Conservation (phyloP, 1,140 invertebrate species). For the Caenorhabditis tropicalis region DNA sequence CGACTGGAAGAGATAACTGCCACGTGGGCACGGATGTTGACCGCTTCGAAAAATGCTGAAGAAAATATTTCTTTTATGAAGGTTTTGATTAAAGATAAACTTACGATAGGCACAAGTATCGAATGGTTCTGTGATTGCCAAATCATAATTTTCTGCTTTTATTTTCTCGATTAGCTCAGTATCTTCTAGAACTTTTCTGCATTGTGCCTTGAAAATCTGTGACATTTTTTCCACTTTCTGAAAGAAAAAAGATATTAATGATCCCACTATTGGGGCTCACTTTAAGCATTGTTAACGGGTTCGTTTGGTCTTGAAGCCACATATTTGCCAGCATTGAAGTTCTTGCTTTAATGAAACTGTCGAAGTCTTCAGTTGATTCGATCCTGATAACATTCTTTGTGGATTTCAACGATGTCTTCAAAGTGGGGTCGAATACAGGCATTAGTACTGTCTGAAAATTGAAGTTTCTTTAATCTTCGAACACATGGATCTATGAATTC, state of each 20-base stretch:
- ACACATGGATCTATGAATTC: too few relatives aligned
- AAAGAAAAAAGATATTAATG: not conserved
- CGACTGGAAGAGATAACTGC: not conserved
- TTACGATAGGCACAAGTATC: constrained; percentile 34
- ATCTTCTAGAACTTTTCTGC: not conserved
- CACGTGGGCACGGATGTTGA: constrained; percentile 24
- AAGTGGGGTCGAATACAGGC: not conserved
- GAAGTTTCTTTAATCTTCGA: too few relatives aligned
- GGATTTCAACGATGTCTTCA: not conserved
- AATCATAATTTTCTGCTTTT: constrained; percentile 46
- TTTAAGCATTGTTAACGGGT: not conserved
- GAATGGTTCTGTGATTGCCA: constrained; percentile 36
- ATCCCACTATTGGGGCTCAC: not conserved
- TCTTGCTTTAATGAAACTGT: not conserved
- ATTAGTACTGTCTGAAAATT: constrained; percentile 1
- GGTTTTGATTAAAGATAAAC: not conserved
- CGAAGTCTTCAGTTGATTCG: not conserved
- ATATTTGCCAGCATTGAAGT: not conserved
- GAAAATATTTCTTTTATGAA: not conserved
- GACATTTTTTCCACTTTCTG: not conserved
- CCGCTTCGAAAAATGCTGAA: constrained; percentile 26
- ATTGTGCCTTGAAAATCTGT: not conserved
- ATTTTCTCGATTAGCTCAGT: not conserved
- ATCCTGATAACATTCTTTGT: not conserved
- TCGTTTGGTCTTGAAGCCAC: not conserved